Percentiles rank a stretch among this genome's conserved stretches.
Conservation (phyloP, 2,797 vertebrate genomes). For the Squalus acanthias region DNA sequence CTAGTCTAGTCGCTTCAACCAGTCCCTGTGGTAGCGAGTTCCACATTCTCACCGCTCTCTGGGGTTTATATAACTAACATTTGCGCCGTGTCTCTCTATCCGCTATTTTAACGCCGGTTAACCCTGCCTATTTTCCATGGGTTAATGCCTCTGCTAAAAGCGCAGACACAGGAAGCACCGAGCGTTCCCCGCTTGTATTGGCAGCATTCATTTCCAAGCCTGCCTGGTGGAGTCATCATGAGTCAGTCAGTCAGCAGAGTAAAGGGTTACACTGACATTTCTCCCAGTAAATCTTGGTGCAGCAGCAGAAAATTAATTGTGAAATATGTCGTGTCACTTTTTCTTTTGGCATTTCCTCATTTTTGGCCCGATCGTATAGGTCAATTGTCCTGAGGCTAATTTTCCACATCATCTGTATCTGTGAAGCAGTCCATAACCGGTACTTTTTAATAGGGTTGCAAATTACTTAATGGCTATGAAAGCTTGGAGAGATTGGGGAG, state of each 20-base stretch:
- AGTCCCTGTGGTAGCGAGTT: neutral
- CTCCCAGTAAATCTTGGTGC: neutral
- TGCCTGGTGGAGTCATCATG: neutral
- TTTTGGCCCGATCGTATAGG: constrained; percentile 3
- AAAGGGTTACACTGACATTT: neutral
- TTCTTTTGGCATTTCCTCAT: neutral
- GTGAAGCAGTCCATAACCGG: neutral
- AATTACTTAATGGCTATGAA: neutral
- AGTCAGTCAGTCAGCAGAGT: neutral
- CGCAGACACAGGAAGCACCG: neutral
- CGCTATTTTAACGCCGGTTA: neutral
- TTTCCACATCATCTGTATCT: constrained; percentile 3
- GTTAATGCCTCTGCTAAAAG: neutral
- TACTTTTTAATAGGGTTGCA: constrained; percentile 17
- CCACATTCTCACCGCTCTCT: neutral
- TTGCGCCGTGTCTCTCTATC: neutral
- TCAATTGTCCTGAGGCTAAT: constrained; percentile 29
- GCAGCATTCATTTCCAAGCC: neutral
- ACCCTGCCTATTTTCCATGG: neutral
- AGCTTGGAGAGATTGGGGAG: neutral
- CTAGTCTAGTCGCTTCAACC: too few relatives aligned
- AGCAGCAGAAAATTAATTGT: constrained; percentile 13
- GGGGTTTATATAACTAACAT: neutral
- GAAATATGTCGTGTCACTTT: constrained; percentile 21
- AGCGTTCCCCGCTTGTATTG: neutral